Evolutionary conservation across 1,140 invertebrate species (phyloP), one percentile per base, ranked within the genome.

Genomic region (Drosophila ohnishii): DNA sequence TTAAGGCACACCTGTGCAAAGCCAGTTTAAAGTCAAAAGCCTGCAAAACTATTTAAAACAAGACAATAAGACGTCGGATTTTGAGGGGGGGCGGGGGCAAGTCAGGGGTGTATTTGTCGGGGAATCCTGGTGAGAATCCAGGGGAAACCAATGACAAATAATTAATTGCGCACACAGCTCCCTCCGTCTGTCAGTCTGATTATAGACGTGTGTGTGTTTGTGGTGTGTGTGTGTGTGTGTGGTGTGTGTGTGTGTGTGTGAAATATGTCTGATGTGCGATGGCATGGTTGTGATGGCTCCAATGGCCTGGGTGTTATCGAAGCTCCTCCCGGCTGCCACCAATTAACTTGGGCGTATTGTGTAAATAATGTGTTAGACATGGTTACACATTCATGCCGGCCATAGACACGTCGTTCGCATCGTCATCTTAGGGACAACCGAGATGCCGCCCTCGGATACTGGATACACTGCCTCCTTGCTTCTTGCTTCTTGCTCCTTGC

Each of bases 311-410:
- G 62, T 34, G 45, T n/a, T 35, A 53, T 51, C 47, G 47, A 44
- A 44, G 32, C 39, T 63, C 22, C 63, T 64, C 11, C 25, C 25
- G 59, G 32, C 66, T 25, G 67, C 11, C 69, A 72, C 55, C 72
- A 69, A 67, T 70, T 83, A 79, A 85, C 81, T 85, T 85, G 81
- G 76, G 67, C 78, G 82, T 80, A 85, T 86, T 85, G 81, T 85
- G 81, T 85, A 86, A 85, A 85, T 85, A 85, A 85, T 85, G 77
- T 66, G 81, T 70, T 85, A 74, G 78, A 80, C 82, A 86, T 81
- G 73, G 63, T 72, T 59, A 71, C 66, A 72, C 69, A 72, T 72
- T 72, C 69, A 71, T 70, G 47, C 53, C 51, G 67, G 65, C 65
- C 67, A 71, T 71, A 66, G 65, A 67, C 65, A 67, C 62, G 35